These are phyloP conservation scores for Bubo scandiacus DNA, from an alignment of 2,113 vertebrate genomes.

Conservation along the genomic window DNA sequence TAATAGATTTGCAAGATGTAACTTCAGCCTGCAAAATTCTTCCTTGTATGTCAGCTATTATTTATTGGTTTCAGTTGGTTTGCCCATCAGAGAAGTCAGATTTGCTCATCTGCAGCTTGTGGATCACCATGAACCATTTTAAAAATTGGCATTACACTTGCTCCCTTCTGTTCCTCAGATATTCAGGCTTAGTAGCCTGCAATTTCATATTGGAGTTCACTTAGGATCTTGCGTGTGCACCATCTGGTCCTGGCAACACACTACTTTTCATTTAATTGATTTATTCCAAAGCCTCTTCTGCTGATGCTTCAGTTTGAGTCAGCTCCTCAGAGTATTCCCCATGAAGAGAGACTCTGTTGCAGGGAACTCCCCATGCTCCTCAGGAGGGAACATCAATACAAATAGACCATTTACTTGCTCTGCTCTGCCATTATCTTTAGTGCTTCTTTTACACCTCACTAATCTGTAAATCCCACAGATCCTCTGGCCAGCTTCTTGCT, in stretches of 20 bases:
- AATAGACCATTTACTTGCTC: background rate
- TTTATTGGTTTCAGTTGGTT: background rate
- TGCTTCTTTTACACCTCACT: background rate
- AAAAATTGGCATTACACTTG: constrained; percentile 30
- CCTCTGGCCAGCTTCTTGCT: background rate
- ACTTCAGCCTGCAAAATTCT: background rate
- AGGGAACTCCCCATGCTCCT: background rate
- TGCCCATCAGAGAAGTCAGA: background rate
- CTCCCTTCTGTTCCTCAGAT: constrained; percentile 43
- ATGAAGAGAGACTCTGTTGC: background rate
- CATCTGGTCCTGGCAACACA: constrained; percentile 43
- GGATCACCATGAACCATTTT: constrained; percentile 7
- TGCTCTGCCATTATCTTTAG: background rate
- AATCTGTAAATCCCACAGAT: background rate
- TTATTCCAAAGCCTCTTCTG: background rate
- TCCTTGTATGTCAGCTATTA: background rate
- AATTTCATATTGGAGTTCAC: background rate
- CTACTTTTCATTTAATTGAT: background rate
- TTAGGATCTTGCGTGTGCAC: background rate
- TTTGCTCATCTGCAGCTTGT: constrained; percentile 17
- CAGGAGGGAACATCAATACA: constrained; percentile 1
- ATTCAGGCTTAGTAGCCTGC: constrained; percentile 21
- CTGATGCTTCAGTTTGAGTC: constrained; percentile 5
- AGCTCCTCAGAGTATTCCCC: background rate
- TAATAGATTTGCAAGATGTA: background rate